Evolutionary conservation across 2,113 vertebrate species (phyloP).

Genomic region (Passer montanus): DNA sequence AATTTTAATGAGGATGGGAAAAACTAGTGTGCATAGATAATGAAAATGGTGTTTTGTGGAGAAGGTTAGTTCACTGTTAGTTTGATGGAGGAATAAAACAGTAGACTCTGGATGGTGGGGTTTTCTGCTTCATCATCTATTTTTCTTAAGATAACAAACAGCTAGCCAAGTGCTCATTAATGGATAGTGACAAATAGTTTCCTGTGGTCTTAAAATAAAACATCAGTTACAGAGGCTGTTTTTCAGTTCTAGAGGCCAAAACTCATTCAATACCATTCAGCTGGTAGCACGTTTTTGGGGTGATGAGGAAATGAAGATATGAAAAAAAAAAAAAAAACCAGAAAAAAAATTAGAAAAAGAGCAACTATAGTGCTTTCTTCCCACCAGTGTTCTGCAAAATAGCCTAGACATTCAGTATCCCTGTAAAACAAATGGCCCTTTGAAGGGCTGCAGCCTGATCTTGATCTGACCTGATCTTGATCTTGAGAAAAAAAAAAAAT

Average conservation of each 20-base stretch:
- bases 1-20: conserved; percentile 1
- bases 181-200: conserved; percentile 62
- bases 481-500: no score
- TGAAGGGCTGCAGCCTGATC: not conserved
- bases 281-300: not conserved
- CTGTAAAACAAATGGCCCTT: not conserved
- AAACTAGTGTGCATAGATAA: not conserved
- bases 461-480: not conserved
- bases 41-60: not conserved
- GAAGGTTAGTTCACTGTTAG: not conserved
- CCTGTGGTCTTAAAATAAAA: conserved; percentile 60
- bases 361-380: not conserved
- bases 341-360: not conserved
- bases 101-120: not conserved
- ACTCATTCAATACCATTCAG: not conserved
- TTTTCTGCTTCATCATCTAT: conserved; percentile 60
- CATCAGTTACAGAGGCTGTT: conserved; percentile 57
- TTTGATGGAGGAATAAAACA: not conserved
- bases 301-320: not conserved
- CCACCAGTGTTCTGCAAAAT: not conserved
- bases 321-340: not conserved
- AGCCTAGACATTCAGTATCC: not conserved
- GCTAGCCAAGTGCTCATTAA: conserved; percentile 65
- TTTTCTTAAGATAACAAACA: conserved; percentile 52
- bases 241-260: conserved; percentile 55